A percentile compares a stretch with the other conserved stretches of the same genome.
Evolutionary conservation across 2,888 invertebrate genomes (phyloP).

Genomic region (Pristionchus mayeri): DNA sequence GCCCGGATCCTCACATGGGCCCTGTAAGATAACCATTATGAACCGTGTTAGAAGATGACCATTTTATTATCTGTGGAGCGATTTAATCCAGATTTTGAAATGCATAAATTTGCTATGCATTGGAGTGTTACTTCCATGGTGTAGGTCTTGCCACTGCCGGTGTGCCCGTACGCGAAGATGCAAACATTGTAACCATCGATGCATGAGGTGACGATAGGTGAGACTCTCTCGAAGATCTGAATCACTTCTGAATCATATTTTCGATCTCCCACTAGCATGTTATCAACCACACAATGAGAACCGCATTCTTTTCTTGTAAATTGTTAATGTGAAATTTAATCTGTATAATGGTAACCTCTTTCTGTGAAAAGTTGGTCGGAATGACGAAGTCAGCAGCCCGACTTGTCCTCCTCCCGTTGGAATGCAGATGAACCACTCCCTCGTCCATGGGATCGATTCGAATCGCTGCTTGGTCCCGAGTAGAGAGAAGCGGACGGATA

Average conservation of each 20-base stretch:
- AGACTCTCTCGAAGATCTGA: constrained; percentile 69
- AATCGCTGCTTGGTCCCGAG: constrained; percentile 56
- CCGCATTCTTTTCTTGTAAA: too few relatives aligned
- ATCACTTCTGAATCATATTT: not conserved
- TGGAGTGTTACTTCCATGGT: constrained; percentile 78
- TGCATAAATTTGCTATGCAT: too few relatives aligned
- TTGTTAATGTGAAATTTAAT: too few relatives aligned
- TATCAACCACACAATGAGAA: too few relatives aligned
- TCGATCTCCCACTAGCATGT: not conserved
- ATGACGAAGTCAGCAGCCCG: constrained; percentile 64
- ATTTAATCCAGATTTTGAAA: not conserved
- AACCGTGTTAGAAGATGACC: not conserved
- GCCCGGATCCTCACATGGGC: constrained; percentile 77
- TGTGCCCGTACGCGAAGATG: constrained; percentile 78
- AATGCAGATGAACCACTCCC: constrained; percentile 46
- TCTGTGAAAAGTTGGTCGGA: constrained; percentile 60
- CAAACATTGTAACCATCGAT: constrained; percentile 78
- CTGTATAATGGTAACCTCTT: too few relatives aligned
- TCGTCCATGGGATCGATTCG: constrained; percentile 51
- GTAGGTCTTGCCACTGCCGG: constrained; percentile 79
- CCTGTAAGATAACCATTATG: constrained; percentile 69
- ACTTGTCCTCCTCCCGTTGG: constrained; percentile 56
- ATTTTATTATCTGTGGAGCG: not conserved
- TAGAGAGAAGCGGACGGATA: constrained; percentile 76
- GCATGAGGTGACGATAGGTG: constrained; percentile 78